Evolutionary conservation across 2,797 vertebrate species (phyloP).

Genomic region (Rhincodon typus): DNA sequence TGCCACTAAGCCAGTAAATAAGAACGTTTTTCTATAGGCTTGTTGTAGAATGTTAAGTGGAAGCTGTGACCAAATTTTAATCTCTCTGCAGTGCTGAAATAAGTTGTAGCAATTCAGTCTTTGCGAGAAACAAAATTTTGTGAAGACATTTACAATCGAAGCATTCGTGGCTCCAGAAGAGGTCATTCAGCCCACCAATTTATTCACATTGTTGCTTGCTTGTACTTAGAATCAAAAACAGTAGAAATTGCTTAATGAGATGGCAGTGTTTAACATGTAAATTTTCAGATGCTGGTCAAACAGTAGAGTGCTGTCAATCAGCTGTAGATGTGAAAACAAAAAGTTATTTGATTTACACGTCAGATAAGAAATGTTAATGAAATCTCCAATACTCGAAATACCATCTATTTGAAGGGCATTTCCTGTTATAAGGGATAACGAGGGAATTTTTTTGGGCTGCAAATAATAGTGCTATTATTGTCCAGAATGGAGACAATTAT

Average conservation of each 20-base stretch:
- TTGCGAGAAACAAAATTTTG: neutral
- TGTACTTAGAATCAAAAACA: neutral
- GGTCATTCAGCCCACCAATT: neutral
- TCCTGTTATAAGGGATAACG: neutral
- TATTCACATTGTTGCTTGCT: neutral
- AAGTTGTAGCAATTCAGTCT: neutral
- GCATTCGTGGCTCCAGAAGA: neutral
- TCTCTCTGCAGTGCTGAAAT: neutral
- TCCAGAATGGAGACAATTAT: neutral
- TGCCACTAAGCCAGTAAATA: neutral
- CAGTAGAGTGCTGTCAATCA: neutral
- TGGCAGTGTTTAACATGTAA: neutral
- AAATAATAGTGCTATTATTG: neutral
- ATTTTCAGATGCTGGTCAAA: neutral
- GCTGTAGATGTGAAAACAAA: neutral
- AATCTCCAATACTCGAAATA: neutral
- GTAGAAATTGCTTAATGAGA: neutral
- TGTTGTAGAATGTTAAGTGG: neutral
- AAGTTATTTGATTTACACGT: neutral
- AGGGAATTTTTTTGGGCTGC: neutral
- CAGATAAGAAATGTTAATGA: neutral
- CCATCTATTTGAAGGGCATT: neutral
- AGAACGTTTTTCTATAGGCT: neutral
- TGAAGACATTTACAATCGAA: neutral
- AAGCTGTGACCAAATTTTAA: neutral